phyloP scores from a whole-genome alignment of 2,113 vertebrate species.

The Notiomystis cincta region DNA sequence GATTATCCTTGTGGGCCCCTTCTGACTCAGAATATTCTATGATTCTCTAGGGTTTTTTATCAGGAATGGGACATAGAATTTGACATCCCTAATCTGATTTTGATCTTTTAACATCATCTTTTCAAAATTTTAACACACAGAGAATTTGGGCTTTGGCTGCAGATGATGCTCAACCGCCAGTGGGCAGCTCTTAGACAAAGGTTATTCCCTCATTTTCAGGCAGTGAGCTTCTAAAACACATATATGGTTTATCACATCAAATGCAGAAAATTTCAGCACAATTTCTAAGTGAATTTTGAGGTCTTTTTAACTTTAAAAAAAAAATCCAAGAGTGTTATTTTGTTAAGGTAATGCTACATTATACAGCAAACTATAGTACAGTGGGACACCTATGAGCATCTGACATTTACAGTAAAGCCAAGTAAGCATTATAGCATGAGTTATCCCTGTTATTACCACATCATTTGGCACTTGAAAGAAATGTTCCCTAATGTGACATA shows the following conservation, averaged over 20 bases:
- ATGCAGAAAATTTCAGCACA: not conserved
- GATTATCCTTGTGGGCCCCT: not conserved
- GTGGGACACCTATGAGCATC: not conserved
- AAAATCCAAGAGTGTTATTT: not conserved
- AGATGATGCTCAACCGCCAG: not conserved
- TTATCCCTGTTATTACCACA: not conserved
- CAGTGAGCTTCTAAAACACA: not conserved
- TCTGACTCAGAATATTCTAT: not conserved
- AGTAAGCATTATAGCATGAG: not conserved
- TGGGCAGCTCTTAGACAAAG: not conserved
- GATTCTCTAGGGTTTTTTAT: not conserved
- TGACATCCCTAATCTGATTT: not conserved
- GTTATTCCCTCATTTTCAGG: not conserved
- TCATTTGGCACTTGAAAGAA: not conserved
- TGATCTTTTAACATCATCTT: not conserved
- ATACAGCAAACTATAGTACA: constrained; percentile 20
- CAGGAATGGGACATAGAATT: not conserved
- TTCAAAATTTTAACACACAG: not conserved
- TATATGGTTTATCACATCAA: not conserved
- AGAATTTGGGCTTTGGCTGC: not conserved
- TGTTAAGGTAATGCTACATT: not conserved
- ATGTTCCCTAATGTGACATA: not conserved
- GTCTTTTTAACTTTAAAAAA: constrained; percentile 6
- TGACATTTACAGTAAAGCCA: not conserved
- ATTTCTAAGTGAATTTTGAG: not conserved